Evolutionary conservation across 2,113 vertebrate genomes (phyloP).

Genomic region (Clarias batrachus): DNA sequence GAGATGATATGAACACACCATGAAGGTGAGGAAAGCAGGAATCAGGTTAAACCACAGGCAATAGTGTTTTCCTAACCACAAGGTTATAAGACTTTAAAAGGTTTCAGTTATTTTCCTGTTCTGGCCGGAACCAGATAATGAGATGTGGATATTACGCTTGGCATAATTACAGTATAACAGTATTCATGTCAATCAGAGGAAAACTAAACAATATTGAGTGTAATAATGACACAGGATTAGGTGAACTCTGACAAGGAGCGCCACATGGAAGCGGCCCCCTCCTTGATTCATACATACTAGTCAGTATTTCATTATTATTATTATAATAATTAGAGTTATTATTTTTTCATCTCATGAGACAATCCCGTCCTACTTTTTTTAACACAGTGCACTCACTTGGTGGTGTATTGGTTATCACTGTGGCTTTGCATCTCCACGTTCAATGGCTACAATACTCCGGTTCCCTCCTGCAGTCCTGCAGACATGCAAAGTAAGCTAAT

Average conservation of each 20-base stretch:
- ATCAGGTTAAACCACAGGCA: constrained; percentile 5
- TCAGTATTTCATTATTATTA: background rate
- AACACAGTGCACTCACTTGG: too few species aligned
- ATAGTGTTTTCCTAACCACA: constrained; percentile 7
- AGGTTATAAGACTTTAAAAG: background rate
- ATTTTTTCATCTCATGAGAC: background rate
- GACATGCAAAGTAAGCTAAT: too few species aligned
- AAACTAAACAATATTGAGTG: background rate
- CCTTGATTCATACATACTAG: background rate
- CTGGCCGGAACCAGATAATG: background rate
- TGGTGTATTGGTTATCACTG: too few species aligned
- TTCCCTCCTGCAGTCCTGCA: too few species aligned
- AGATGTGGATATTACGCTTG: background rate
- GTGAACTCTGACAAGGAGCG: background rate
- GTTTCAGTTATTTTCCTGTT: background rate
- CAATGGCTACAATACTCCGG: too few species aligned
- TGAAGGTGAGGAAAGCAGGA: background rate
- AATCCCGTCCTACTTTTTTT: background rate
- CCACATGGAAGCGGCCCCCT: background rate
- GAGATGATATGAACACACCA: background rate
- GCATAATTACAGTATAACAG: background rate
- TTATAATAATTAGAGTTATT: background rate
- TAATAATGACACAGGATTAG: background rate
- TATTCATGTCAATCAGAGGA: background rate
- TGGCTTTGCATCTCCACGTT: too few species aligned